These are phyloP conservation scores for Megaceryle maxima DNA, from an alignment of 2,113 vertebrate genomes.

Conservation along the genomic window DNA sequence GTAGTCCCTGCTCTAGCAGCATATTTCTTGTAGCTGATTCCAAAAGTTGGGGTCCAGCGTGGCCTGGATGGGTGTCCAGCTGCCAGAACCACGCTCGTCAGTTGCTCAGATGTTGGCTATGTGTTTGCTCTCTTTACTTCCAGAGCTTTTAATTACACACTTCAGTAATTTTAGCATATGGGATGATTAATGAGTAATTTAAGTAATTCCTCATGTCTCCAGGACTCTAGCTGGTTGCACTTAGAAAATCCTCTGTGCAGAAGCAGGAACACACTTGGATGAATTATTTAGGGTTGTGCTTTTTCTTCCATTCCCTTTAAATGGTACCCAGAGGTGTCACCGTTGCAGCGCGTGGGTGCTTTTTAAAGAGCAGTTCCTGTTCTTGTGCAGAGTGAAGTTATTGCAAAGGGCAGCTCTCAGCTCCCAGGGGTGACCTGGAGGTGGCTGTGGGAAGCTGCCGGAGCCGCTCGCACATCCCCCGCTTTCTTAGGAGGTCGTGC, in stretches of 20 bases:
- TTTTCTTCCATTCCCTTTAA: background rate
- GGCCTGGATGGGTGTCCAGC: background rate
- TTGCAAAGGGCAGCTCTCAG: background rate
- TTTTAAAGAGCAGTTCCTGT: background rate
- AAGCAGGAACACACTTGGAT: background rate
- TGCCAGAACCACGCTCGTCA: background rate
- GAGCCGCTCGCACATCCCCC: background rate
- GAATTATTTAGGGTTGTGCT: background rate
- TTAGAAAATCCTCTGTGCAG: background rate
- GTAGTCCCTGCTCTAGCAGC: background rate
- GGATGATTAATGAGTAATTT: background rate
- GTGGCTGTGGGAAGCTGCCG: conserved; percentile 23
- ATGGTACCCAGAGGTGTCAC: background rate
- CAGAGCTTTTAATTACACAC: background rate
- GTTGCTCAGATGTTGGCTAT: background rate
- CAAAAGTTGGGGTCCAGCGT: background rate
- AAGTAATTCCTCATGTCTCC: background rate
- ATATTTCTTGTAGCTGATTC: background rate
- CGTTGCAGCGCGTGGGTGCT: background rate
- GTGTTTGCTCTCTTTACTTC: background rate
- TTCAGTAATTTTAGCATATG: background rate
- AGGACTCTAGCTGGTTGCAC: background rate
- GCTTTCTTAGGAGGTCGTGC: background rate
- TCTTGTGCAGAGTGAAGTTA: background rate
- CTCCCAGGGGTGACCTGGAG: background rate